phyloP scores from a whole-genome alignment of 2,888 invertebrate species.

The Drosophila nigricruria region DNA sequence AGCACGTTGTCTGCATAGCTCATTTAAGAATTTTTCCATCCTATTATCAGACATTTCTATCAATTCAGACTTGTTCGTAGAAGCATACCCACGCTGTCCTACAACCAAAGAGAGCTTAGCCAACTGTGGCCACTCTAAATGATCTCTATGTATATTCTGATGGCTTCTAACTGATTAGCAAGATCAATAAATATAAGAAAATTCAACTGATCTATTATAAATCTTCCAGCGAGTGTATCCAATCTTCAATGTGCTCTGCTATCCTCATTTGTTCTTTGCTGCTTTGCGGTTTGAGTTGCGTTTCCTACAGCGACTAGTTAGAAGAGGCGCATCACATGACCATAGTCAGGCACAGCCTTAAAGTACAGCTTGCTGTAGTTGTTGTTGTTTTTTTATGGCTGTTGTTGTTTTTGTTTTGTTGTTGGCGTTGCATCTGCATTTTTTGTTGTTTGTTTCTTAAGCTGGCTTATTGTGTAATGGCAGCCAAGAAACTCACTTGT shows the following conservation, averaged over 20 bases:
- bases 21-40: too few species aligned
- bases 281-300: slow-evolving; percentile 23
- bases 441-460: slow-evolving; percentile 36
- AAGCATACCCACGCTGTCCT: too few species aligned
- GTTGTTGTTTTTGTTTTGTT: slow-evolving; percentile 16
- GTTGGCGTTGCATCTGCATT: slow-evolving; percentile 46
- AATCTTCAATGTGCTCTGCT: background rate
- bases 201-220: background rate
- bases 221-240: background rate
- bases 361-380: background rate
- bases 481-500: slow-evolving; percentile 59
- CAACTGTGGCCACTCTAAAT: too few species aligned
- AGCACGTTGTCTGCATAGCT: too few species aligned
- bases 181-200: background rate
- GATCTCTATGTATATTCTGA: background rate
- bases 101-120: too few species aligned
- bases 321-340: slow-evolving; percentile 19
- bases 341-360: slow-evolving; percentile 21
- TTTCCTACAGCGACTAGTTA: slow-evolving; percentile 30
- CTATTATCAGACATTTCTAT: too few species aligned
- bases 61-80: too few species aligned
- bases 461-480: slow-evolving; percentile 63
- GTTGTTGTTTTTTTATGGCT: slow-evolving; percentile 3
- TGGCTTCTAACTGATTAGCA: background rate
- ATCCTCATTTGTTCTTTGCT: background rate